Evolutionary conservation across 2,888 invertebrate genomes (phyloP), one percentile per base, ranked within the genome.

Genomic region (Diabrotica balteata): DNA sequence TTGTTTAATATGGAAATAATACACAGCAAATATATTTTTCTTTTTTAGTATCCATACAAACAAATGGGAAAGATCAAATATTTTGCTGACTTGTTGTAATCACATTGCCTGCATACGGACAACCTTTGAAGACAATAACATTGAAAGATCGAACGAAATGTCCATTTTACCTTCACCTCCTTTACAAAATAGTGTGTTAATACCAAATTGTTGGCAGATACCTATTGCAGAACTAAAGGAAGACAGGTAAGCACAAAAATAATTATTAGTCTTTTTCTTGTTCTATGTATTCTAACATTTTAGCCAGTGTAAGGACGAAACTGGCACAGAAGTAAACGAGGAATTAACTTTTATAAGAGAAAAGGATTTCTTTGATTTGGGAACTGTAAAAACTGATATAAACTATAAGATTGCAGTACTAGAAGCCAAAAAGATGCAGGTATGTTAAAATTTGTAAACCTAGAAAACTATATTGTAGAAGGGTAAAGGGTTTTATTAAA

Each of bases 1-100:
- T n/a, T n/a, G n/a, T n/a, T 2, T 17, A 17, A 17, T 17, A 17
- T 17, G 17, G 1, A 17, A 17, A 17, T 17, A 2, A 17, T 17
- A 17, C 17, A 17, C 17, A 17, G 17, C 32, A 32, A 32, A 32
- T 32, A 32, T 32, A 32, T 5, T 32, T 4, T 32, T 32, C 4
- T 32, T 32, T 32, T 74, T 66, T 60, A 77, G 76, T 7, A 52
- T 11, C 11, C 32, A 32, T n/a, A 32, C 50, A 0, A 70, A 76
- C 63, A 63, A 69, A 61, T 85, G 85, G 84, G 79, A 82, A 70
- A 73, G 84, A 11, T 80, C 82, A 5, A 84, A 85, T 64, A 73
- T 89, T 7, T 73, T 89, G 22, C 76, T 89, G 7, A 84, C 86
- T 0, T 88, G 88, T 78, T 88, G 89, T 70, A 88, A 88, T 77